Evolutionary conservation across 2,113 vertebrate species (phyloP).

Genomic region (Falcunculus frontatus): DNA sequence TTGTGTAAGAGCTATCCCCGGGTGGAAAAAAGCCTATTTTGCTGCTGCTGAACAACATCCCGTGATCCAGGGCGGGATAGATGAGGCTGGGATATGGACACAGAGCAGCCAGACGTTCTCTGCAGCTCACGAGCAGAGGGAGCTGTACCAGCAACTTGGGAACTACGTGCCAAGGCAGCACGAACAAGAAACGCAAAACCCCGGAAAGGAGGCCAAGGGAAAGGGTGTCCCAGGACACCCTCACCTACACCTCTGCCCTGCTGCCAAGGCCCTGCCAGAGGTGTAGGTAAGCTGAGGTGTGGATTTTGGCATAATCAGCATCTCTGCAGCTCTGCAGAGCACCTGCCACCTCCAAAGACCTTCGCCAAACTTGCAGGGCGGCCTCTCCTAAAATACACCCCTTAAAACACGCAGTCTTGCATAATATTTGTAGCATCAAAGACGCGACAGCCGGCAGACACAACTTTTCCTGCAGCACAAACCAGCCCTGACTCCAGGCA

Average conservation of each 20-base stretch:
- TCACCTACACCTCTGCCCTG: no score
- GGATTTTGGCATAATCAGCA: neutral
- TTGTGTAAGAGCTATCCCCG: neutral
- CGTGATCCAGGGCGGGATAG: rapidly evolving
- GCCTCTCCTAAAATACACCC: neutral
- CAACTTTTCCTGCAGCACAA: neutral
- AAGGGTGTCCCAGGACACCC: neutral
- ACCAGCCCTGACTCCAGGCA: neutral
- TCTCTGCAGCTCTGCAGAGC: neutral
- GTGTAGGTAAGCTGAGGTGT: neutral
- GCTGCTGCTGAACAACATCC: neutral
- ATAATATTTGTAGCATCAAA: neutral
- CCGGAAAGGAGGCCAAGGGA: neutral
- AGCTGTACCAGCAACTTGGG: neutral
- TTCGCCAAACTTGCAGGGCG: neutral
- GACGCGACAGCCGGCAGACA: neutral
- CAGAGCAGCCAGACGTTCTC: rapidly evolving
- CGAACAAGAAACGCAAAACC: rapidly evolving
- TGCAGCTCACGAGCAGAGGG: neutral
- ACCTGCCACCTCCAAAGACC: neutral
- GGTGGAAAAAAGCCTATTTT: neutral
- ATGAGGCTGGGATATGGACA: rapidly evolving
- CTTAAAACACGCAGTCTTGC: neutral
- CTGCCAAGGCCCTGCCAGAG: neutral
- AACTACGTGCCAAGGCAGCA: neutral